Evolutionary conservation across 2,888 invertebrate genomes (phyloP), one percentile per base, ranked within the genome.

Genomic region (Scaptomyza caliginosa): DNA sequence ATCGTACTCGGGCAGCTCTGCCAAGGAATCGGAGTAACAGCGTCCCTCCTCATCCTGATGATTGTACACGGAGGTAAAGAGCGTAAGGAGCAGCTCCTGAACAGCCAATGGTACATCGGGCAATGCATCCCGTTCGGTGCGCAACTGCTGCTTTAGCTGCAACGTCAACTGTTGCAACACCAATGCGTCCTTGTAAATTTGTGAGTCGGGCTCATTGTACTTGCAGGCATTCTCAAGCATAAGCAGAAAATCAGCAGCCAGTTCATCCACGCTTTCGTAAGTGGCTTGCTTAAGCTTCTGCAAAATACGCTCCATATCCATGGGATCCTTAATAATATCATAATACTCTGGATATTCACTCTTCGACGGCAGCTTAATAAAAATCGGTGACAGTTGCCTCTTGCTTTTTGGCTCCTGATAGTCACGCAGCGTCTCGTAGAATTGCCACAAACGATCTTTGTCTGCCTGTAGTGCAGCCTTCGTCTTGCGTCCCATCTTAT

Each of bases 201-300:
- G 97, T 0, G 98, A 98, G 89, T 98, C 98, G 0, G 99, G 98
- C 89, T 99, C 99, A 90, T 99, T 99, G 89, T 97, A 99, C 89
- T 97, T 98, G 92, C 98, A 98, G 1, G 99, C 98, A 90, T 99
- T 99, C 86, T 97, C 97, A 81, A 98, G 96, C 97, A 99, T 98
- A 46, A 97, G 92, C 78, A 96, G 94, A 79, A 99, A 95, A 92
- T 99, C 99, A 0, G 95, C 94, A 0, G 96, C 96, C 50, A 99
- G 91, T 70, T 98, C 98, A 75, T 98, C 98, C 21, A 98, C 93
- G 17, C 93, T 94, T 46, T 95, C 95, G 89, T 98, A 99, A 0
- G 92, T 92, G 60, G 93, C 93, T 67, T 94, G 94, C 90, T 96
- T 96, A 26, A 97, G 92, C 86, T 97, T 97, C 56, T 96, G 96